Percentiles rank a stretch among this genome's conserved stretches.
Evolutionary conservation across 2,888 invertebrate species (phyloP).

Genomic region (Litoditis marina): DNA sequence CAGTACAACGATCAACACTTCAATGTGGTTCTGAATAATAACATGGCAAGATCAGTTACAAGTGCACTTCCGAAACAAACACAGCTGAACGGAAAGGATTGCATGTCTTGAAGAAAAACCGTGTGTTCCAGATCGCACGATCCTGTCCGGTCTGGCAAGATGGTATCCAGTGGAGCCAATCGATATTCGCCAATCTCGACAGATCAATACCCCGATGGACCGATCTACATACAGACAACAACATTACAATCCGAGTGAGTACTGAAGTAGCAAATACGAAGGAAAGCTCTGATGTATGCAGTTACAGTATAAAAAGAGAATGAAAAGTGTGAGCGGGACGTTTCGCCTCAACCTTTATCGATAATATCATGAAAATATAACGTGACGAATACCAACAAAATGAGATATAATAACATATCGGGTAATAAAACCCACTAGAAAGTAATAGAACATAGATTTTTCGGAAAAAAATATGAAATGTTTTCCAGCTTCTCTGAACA

Average conservation of each 20-base stretch:
- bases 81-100: too few species aligned
- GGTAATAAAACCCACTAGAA: background rate
- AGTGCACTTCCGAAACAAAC: too few species aligned
- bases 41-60: too few species aligned
- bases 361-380: too few species aligned
- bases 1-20: too few species aligned
- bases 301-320: conserved; percentile 2
- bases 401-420: too few species aligned
- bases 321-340: conserved; percentile 11
- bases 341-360: too few species aligned
- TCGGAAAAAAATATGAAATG: background rate
- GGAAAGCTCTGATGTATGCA: background rate
- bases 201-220: conserved; percentile 14
- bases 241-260: conserved; percentile 8
- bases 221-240: conserved; percentile 14
- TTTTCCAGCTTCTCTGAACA: conserved; percentile 46
- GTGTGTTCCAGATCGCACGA: conserved; percentile 63
- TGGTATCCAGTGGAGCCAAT: conserved; percentile 66
- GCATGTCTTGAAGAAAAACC: too few species aligned
- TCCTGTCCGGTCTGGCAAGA: conserved; percentile 67
- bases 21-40: too few species aligned
- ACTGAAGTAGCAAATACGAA: background rate
- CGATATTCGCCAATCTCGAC: conserved; percentile 12
- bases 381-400: background rate
- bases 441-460: background rate